Percentiles rank a stretch among this genome's conserved stretches.
Conservation (phyloP, 2,888 invertebrate species). For the Ochropleura plecta region DNA sequence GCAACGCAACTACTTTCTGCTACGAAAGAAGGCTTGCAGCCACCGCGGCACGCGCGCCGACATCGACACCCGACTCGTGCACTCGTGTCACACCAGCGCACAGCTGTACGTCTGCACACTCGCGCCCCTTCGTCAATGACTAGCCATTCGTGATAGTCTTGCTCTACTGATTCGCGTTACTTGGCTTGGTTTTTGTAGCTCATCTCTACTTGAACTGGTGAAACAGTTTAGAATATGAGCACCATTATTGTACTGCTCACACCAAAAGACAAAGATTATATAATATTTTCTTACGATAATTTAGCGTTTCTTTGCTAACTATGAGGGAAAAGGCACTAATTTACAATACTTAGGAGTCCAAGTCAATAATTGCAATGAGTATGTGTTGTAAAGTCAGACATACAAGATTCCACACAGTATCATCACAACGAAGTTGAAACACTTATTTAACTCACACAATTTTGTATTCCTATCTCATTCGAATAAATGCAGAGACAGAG, state of each 20-base stretch:
- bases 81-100: not conserved
- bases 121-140: constrained; percentile 68
- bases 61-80: constrained; percentile 35
- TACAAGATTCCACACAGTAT: constrained; percentile 67
- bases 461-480: constrained; percentile 82
- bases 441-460: constrained; percentile 74
- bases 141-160: constrained; percentile 77
- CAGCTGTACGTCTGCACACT: constrained; percentile 22
- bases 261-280: constrained; percentile 33
- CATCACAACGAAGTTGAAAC: constrained; percentile 66
- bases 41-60: constrained; percentile 50
- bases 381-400: constrained; percentile 69
- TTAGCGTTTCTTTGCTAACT: constrained; percentile 44
- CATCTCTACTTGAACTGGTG: constrained; percentile 55
- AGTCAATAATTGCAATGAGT: constrained; percentile 72
- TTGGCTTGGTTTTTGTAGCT: constrained; percentile 59
- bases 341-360: constrained; percentile 59
- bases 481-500: constrained; percentile 88
- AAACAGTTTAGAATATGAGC: constrained; percentile 46
- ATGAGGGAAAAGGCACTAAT: constrained; percentile 50
- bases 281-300: constrained; percentile 42
- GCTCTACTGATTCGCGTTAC: constrained; percentile 69
- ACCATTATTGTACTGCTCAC: constrained; percentile 42
- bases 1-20: constrained; percentile 83
- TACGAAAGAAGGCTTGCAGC: constrained; percentile 85